Evolutionary conservation across 2,113 vertebrate genomes (phyloP), one percentile per base, ranked within the genome.

Genomic region (Hippolais icterina): DNA sequence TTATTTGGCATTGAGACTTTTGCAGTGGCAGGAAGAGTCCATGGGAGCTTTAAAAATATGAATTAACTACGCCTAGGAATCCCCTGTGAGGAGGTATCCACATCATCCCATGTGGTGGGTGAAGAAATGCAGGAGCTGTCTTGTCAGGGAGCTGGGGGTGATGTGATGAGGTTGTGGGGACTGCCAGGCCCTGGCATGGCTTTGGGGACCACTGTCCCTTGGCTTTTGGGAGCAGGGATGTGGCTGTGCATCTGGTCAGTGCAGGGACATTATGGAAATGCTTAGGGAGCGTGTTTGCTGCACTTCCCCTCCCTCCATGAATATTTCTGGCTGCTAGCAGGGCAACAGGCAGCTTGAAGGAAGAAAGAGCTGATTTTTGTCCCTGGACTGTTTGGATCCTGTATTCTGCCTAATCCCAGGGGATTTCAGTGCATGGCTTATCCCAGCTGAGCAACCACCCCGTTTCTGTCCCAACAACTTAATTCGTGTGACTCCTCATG

Each of bases 51-150:
- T 50, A 20, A 42, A 59, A 37, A 24, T 4, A 5, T 27, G 56
- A 21, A 42, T 70, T 72, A 33, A 44, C 60, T 35, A 0, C 0
- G 0, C 12, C 64, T 71, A 69, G 84, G 77, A 87, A 42, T 46
- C 14, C 9, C 33, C 50, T 70, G 25, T 15, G 6, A 42, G 70
- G 19, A 47, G 44, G 42, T 7, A 3, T 9, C 44, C 44, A 42
- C 6, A 1, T 68, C 63, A 23, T 31, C 41, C 39, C 11, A 1
- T 0, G 0, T 39, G 44, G 39, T 1, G 3, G 61, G 15, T 24
- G 57, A 31, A 22, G 7, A 41, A 63, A 20, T 3, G 9, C 52
- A 42, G 83, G 72, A 56, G 20, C 23, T 76, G 27, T 42, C 20
- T 10, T 41, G 46, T 8, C 1, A 5, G n/a, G 37, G 60, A 71